phyloP scores from a whole-genome alignment of 2,797 vertebrate genomes.

The Falco rusticolus region DNA sequence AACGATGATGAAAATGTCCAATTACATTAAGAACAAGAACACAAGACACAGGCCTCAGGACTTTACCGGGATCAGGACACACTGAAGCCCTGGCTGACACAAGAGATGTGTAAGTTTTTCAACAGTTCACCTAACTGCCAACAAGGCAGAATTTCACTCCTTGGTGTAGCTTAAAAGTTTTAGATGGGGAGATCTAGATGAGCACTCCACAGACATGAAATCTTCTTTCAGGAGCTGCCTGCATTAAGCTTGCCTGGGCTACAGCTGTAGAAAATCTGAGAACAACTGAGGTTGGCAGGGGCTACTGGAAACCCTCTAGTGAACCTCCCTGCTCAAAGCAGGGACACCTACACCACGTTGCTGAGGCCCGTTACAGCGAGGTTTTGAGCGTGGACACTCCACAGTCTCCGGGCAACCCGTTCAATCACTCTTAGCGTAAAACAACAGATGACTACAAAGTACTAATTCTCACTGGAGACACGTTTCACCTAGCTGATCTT shows the following conservation, averaged over 20 bases:
- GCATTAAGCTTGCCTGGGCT: not conserved
- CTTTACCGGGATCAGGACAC: not conserved
- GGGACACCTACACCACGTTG: not conserved
- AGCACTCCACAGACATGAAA: not conserved
- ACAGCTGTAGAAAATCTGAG: not conserved
- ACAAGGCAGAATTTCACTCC: not conserved
- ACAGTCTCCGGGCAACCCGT: not conserved
- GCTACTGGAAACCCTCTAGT: not conserved
- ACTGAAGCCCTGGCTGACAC: not conserved
- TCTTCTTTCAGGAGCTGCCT: not conserved
- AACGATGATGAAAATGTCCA: not conserved
- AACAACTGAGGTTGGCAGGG: accelerated
- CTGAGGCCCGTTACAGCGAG: not conserved
- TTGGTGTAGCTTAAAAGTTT: accelerated
- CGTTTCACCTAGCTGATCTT: not conserved
- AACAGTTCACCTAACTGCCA: not conserved
- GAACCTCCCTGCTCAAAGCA: not conserved
- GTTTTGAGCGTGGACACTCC: not conserved
- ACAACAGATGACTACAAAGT: not conserved
- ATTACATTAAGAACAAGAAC: not conserved
- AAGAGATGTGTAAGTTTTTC: not conserved
- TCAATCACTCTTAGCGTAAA: not conserved
- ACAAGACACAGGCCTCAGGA: not conserved
- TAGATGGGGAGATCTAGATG: not conserved
- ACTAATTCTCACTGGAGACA: not conserved